Percentiles rank a stretch among this genome's conserved stretches.
Evolutionary conservation across 2,113 vertebrate species (phyloP).

Genomic region (Melospiza georgiana): DNA sequence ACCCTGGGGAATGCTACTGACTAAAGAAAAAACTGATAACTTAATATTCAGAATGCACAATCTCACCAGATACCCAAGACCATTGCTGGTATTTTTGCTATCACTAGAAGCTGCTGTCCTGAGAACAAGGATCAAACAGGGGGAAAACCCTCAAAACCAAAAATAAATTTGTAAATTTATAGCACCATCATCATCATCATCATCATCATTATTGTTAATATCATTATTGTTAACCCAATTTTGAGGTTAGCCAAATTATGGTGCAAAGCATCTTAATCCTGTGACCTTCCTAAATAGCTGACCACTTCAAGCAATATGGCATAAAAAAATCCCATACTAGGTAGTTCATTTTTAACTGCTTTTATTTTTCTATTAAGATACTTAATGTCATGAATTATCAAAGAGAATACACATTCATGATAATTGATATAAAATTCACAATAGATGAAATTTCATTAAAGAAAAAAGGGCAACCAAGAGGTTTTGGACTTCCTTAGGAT

Average conservation of each 20-base stretch:
- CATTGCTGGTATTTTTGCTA: background rate
- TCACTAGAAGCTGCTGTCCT: background rate
- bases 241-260: no score
- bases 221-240: no score
- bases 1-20: background rate
- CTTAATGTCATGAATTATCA: background rate
- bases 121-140: background rate
- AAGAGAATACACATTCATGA: background rate
- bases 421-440: background rate
- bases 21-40: background rate
- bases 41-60: background rate
- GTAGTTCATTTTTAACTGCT: background rate
- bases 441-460: background rate
- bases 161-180: background rate
- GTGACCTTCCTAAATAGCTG: background rate
- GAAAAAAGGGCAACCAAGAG: background rate
- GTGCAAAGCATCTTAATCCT: background rate
- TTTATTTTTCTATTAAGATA: background rate
- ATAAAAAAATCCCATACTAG: background rate
- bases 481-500: constrained; percentile 12
- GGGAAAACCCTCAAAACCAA: fast-evolving
- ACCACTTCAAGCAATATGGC: background rate
- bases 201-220: background rate
- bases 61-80: background rate
- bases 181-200: background rate